phyloP scores from a whole-genome alignment of 2,797 vertebrate species.

The Neomorphus geoffroyi region DNA sequence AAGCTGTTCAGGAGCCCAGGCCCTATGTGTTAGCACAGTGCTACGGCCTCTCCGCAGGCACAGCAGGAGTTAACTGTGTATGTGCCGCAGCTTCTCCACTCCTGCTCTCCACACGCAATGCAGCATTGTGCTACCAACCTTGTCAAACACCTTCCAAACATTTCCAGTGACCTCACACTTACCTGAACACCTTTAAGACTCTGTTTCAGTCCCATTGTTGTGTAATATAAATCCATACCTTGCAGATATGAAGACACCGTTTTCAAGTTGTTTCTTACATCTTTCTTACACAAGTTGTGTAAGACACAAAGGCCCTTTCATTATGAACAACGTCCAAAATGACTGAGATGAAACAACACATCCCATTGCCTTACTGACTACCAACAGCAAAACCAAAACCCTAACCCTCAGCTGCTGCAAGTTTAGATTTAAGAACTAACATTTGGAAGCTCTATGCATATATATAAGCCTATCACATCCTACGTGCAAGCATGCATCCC shows the following conservation, averaged over 20 bases:
- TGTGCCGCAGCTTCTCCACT: not conserved
- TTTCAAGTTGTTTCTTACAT: not conserved
- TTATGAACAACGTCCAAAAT: not conserved
- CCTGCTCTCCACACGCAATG: not conserved
- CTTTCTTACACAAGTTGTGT: too few species aligned
- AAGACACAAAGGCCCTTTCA: not conserved
- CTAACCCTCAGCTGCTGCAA: not conserved
- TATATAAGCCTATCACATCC: not conserved
- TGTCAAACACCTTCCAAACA: not conserved
- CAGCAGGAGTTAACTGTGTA: too few species aligned
- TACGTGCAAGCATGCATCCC: not conserved
- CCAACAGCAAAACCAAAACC: not conserved
- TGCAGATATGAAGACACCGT: not conserved
- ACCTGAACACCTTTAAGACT: not conserved
- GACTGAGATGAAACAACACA: not conserved
- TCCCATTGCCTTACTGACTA: too few species aligned
- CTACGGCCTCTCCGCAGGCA: too few species aligned
- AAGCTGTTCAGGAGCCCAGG: not conserved
- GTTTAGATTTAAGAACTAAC: not conserved
- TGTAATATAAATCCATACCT: not conserved
- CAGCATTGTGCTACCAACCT: not conserved
- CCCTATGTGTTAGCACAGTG: not conserved
- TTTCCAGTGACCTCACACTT: not conserved
- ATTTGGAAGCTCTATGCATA: not conserved
- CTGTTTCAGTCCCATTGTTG: not conserved